Base-by-base conservation (phyloP, 2,797 vertebrate species). In the Rhinatrema bivittatum region DNA sequence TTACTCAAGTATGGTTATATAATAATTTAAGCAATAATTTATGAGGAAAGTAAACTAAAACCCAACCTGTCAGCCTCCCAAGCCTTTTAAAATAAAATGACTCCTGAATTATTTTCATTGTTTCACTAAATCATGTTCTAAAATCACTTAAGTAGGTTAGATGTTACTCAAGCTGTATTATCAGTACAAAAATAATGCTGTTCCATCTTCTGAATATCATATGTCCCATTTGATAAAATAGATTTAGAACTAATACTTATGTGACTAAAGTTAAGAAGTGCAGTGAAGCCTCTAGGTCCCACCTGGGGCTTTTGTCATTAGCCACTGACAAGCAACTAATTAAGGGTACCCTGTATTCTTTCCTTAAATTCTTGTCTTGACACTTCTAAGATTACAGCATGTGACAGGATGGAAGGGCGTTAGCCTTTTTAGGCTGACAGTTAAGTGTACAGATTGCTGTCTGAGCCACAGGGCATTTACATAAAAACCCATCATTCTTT, bases 391-490 rank as follows among this genome's bases (percentile, higher is more conserved):
- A 48, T 81, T 59, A 72, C 66, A 57, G 39, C 13, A n/a, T 52
- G 58, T 62, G 52, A 71, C 70, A 54, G 56, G 43, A 53, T 1
- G 12, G 36, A 66, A 41, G 54, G 56, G 64, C 17, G 32, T 63
- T 60, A 75, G 69, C 50, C 70, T 79, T 74, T 77, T 75, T 70
- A 72, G 55, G 44, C 66, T 82, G 79, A 72, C 72, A 80, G 76
- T 70, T 65, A 69, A 3, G 1, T 11, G 3, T 62, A 60, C 64
- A 72, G 73, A 75, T 64, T 60, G 67, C 68, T 67, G 62, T 55
- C 45, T 7, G 50, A 77, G 75, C 81, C 70, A 70, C 50, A 44
- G 78, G 76, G 71, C 63, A 72, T 67, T 53, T 60, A 56, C 53
- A 2, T 0, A 47, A 54, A 50, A 61, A n/a, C n/a, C 59, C 62